Evolutionary conservation across 2,888 invertebrate genomes (phyloP).

Genomic region (Meteorus cinctellus): DNA sequence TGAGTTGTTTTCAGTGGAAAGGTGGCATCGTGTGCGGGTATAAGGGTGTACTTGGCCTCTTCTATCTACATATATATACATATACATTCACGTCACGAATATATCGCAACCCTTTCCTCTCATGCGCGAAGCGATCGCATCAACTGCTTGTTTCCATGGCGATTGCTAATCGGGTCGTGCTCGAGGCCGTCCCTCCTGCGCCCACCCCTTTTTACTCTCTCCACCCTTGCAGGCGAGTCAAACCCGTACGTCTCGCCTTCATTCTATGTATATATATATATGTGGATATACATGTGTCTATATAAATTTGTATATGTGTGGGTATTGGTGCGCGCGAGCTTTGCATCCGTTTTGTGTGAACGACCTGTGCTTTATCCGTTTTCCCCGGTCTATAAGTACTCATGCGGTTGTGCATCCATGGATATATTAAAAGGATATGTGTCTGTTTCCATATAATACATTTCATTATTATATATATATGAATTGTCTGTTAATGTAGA

Average conservation of each 20-base stretch:
- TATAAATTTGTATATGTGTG: background rate
- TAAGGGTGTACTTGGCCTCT: background rate
- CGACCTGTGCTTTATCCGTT: conserved; percentile 34
- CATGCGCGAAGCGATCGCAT: conserved; percentile 75
- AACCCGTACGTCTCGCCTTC: background rate
- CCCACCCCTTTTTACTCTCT: conserved; percentile 40
- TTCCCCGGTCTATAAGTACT: conserved; percentile 13
- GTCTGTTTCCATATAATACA: background rate
- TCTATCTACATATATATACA: conserved; percentile 47
- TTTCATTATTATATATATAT: no score
- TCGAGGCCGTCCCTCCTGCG: conserved; percentile 68
- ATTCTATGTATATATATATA: background rate
- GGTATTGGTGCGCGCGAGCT: conserved; percentile 12
- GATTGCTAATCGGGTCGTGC: conserved; percentile 77
- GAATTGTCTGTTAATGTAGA: no score
- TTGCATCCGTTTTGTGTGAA: conserved; percentile 38
- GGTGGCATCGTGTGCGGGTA: conserved; percentile 1
- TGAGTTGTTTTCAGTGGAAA: conserved; percentile 27
- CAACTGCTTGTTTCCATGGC: conserved; percentile 78
- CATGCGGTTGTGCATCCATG: background rate
- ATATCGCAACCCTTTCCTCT: conserved; percentile 64
- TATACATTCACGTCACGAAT: conserved; percentile 51
- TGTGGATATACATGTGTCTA: background rate
- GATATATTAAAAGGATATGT: background rate
- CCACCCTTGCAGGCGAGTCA: conserved; percentile 26